Percentiles rank a stretch among this genome's conserved stretches.
Conservation (phyloP, 1,140 invertebrate species). For the Pogonus chalceus region DNA sequence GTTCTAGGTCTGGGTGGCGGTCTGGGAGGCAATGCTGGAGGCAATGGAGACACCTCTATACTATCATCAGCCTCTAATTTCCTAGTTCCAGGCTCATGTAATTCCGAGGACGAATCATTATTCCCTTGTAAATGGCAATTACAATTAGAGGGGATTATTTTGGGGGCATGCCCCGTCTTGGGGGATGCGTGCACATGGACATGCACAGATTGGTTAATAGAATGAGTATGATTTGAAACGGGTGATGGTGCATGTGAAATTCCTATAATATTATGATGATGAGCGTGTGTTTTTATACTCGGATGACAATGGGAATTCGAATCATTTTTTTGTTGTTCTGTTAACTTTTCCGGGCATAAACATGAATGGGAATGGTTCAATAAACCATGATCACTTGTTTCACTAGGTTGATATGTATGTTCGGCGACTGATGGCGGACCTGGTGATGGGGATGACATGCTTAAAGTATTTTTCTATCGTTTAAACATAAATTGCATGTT, state of each 20-base stretch:
- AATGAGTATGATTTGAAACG: conserved; percentile 19
- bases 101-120: conserved; percentile 11
- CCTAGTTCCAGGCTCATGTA: conserved; percentile 9
- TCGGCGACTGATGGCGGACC: conserved; percentile 23
- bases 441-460: conserved; percentile 29
- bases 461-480: neutral
- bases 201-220: conserved; percentile 23
- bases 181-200: conserved; percentile 26
- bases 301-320: conserved; percentile 11
- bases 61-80: conserved; percentile 31
- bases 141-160: conserved; percentile 16
- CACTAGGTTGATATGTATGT: conserved; percentile 28
- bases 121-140: conserved; percentile 25
- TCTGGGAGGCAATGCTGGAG: conserved; percentile 32
- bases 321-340: conserved; percentile 20
- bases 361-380: conserved; percentile 23
- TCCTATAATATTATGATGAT: conserved; percentile 21
- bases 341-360: conserved; percentile 20
- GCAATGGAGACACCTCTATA: conserved; percentile 32
- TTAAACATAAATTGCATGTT: neutral
- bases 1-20: conserved; percentile 32
- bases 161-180: conserved; percentile 18
- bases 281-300: conserved; percentile 9
- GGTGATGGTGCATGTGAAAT: conserved; percentile 14
- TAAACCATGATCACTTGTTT: conserved; percentile 27